Base-by-base conservation (phyloP, 2,888 invertebrate species). In the Hypolimnas misippus region DNA sequence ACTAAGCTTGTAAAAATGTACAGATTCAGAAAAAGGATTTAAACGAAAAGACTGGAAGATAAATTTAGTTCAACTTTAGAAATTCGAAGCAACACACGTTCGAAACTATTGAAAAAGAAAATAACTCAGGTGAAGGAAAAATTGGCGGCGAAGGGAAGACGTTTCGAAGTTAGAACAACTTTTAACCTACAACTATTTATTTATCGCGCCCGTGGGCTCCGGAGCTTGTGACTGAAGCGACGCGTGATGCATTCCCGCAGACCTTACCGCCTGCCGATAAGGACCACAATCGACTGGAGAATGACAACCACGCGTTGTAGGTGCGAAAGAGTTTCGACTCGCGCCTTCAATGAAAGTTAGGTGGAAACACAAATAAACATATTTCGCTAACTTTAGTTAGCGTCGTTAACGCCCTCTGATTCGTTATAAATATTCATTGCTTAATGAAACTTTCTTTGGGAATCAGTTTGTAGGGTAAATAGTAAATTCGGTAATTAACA, bases 171-270 rank as follows among this genome's bases (percentile, higher is more conserved):
- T 82, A 70, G 71, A 74, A 74, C 76, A 81, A 83, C 79, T 83
- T 84, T 76, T 80, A 73, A 79, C 79, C 81, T 78, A 75, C 81
- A 80, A 83, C 83, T 86, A 85, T 86, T 87, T 88, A 87, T 88
- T 87, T 88, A 87, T 86, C 79, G 78, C 77, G 77, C 87, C 82
- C 73, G 76, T 75, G 83, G 84, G 84, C 79, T 82, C 73, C 70
- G 70, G 73, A 17, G 73, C 72, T n/a, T n/a, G n/a, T n/a, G 46
- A 21, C 46, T 7, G 29, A 33, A 14, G n/a, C 14, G 17, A 10
- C 10, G 14, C 4, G 29, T 16, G 16, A 17, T 35, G 49, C 44
- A 35, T 31, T 44, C 33, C 21, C 14, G 21, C 7, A 19, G 14
- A 31, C 16, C 33, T 35, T 57, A 57, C 33, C 19, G 21, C 49